Base-by-base conservation (phyloP, 35 echinoderm and acorn worm genomes). In the Heliocidaris tuberculata region DNA sequence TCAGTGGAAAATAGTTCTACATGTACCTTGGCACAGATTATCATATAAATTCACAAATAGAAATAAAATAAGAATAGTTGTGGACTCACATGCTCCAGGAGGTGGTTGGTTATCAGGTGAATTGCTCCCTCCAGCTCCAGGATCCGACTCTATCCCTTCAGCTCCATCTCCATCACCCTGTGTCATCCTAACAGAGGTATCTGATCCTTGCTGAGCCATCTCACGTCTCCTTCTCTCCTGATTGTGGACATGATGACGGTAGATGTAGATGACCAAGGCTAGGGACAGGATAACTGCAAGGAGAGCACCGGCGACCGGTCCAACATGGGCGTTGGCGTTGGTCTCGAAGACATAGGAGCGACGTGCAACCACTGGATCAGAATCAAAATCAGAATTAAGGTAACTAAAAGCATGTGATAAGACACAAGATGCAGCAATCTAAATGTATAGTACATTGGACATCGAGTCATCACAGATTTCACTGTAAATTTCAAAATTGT, bases 281-380 rank as follows among this genome's bases (percentile, higher is more conserved):
- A 99, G 94, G 35, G 97, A 96, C 13, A 97, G 95, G 93, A 99
- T 97, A 48, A 97, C 96, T 15, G 97, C 98, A 59, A 99, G 90
- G 52, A 99, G 92, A 86, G 97, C 98, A n/a, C 98, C 98, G n/a
- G 98, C 98, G 17, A 99, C 97, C 0, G 98, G 97, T 5, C 98
- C 98, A 42, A 99, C 96, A 48, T 97, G 98, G 88, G 98, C 97
- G 4, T 97, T 96, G n/a, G 94, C 94, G 47, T 52, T 88, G 95
- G 93, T 88, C 95, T 96, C 95, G 31, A 94, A 90, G 95, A 86
- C 32, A 31, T 31, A 94, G 21, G 70, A 78, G 10, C 56, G 70
- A 94, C 48, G 70, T 85, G 93, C 56, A 12, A 94, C 56, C 32
- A 94, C 59, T 94, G 31, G n/a, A 85, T 15, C 5, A 59, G 5